Conservation (phyloP, 2,888 invertebrate species). For the Diadromus collaris region DNA sequence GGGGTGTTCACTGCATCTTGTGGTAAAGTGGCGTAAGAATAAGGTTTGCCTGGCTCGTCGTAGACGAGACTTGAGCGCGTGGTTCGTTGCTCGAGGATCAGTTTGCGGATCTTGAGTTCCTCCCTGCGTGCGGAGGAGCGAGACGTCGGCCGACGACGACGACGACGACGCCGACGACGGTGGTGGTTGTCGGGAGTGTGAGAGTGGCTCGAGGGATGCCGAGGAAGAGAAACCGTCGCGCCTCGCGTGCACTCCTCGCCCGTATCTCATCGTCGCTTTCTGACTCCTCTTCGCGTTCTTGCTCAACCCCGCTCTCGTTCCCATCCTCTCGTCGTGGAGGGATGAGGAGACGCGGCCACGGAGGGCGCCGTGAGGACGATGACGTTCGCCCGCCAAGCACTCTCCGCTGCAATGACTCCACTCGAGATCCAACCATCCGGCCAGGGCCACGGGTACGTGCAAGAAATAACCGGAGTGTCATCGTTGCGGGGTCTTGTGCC, state of each 20-base stretch:
- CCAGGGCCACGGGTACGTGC: conserved; percentile 67
- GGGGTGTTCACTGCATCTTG: conserved; percentile 72
- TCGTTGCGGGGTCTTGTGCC: conserved; percentile 24
- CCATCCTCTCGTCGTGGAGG: conserved; percentile 58
- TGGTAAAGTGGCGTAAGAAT: conserved; percentile 79
- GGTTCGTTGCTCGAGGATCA: conserved; percentile 61
- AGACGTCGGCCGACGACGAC: conserved; percentile 48
- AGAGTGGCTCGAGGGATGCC: conserved; percentile 35
- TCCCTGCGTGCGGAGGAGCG: conserved; percentile 52
- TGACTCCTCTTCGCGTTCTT: conserved; percentile 63
- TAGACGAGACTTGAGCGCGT: conserved; percentile 54
- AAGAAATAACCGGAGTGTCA: conserved; percentile 70
- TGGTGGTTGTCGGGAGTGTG: conserved; percentile 18
- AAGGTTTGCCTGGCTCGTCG: conserved; percentile 75
- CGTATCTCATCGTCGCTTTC: conserved; percentile 58
- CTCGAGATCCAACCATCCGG: conserved; percentile 74
- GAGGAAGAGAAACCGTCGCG: conserved; percentile 47
- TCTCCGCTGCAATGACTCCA: conserved; percentile 76
- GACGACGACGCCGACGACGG: conserved; percentile 44
- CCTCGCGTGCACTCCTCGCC: conserved; percentile 34
- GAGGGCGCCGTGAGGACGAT: conserved; percentile 64
- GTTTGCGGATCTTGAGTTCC: conserved; percentile 57
- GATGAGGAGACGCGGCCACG: conserved; percentile 48
- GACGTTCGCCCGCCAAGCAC: conserved; percentile 74
- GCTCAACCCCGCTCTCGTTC: conserved; percentile 34